These are phyloP conservation scores for Chymomyza amoena DNA, from an alignment of 2,888 invertebrate genomes.

Conservation along the genomic window DNA sequence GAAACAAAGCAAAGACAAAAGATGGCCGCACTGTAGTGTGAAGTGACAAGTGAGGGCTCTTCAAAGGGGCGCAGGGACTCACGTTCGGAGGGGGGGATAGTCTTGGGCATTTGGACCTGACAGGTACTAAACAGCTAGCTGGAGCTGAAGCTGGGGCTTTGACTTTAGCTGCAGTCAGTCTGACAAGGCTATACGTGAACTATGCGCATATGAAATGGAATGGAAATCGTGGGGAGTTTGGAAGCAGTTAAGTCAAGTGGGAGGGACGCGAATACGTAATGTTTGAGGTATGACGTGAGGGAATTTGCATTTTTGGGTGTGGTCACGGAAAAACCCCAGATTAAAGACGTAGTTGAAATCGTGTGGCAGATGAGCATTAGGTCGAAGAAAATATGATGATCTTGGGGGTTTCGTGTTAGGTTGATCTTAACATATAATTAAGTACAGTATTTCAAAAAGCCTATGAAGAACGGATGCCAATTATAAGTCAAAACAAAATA, in stretches of 20 bases:
- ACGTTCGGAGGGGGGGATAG: background rate
- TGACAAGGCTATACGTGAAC: too few species aligned
- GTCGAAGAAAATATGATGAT: background rate
- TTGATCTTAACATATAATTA: too few species aligned
- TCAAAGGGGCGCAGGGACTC: background rate
- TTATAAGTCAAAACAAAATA: too few species aligned
- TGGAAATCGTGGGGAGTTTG: background rate
- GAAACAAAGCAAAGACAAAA: background rate
- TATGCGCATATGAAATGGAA: background rate
- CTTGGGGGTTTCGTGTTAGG: too few species aligned
- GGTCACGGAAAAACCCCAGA: background rate
- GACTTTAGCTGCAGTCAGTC: too few species aligned
- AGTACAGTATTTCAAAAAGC: too few species aligned
- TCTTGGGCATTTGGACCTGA: constrained; percentile 5
- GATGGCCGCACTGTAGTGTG: constrained; percentile 56
- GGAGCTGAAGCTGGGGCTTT: constrained; percentile 7
- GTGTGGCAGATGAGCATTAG: too few species aligned
- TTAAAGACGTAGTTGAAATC: background rate
- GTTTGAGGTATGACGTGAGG: too few species aligned
- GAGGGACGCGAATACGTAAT: background rate
- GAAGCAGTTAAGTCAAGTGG: background rate
- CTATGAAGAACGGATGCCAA: too few species aligned
- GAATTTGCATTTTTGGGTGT: background rate
- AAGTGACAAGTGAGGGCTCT: constrained; percentile 40
- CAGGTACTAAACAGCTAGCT: constrained; percentile 27